Evolutionary conservation across 2,113 vertebrate species (phyloP).

Genomic region (Phylloscopus trochiloides): DNA sequence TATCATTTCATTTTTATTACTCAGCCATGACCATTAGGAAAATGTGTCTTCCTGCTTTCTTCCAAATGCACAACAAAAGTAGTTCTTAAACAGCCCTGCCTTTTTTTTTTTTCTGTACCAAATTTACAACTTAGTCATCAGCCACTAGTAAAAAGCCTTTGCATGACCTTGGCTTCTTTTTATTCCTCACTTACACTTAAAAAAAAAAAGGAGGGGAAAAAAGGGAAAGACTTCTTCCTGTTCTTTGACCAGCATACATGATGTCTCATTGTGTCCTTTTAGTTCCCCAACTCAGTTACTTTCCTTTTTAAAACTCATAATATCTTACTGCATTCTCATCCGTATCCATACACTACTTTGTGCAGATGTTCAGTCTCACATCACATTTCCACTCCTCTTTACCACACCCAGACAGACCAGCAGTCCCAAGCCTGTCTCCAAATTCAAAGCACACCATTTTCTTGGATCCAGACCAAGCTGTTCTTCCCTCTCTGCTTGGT

Average conservation of each 20-base stretch:
- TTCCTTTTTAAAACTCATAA: background rate
- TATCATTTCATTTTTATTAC: background rate
- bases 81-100: background rate
- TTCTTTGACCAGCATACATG: background rate
- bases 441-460: background rate
- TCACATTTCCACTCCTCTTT: background rate
- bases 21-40: background rate
- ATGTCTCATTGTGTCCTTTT: background rate
- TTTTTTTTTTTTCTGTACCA: background rate
- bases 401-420: background rate
- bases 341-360: background rate
- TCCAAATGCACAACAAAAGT: background rate
- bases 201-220: background rate
- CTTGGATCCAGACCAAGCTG: background rate
- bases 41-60: background rate
- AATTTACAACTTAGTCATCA: background rate
- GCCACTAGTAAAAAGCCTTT: background rate
- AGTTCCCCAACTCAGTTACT: background rate
- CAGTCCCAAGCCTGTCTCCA: background rate
- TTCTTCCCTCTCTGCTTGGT: background rate
- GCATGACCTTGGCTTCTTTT: background rate
- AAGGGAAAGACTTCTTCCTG: accelerated
- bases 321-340: background rate
- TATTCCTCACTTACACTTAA: background rate
- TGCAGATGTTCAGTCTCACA: background rate